Percentiles rank a stretch among this genome's conserved stretches.
Conservation (phyloP, 2,888 invertebrate species). For the Cactoblastis cactorum region DNA sequence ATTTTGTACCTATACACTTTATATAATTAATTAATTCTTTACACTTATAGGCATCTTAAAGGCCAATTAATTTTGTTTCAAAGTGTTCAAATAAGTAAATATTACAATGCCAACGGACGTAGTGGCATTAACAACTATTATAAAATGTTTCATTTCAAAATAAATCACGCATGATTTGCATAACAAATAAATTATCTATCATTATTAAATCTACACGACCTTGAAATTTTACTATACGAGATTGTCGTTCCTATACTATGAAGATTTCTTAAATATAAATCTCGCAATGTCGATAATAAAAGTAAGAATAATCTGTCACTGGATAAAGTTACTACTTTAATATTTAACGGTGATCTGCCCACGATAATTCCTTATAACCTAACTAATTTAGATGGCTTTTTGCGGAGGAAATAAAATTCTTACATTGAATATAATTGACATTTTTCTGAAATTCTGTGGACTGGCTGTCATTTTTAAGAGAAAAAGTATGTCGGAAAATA, state of each 20-base stretch:
- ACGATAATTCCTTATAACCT: neutral
- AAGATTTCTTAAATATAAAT: too few species aligned
- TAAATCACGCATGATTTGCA: conserved; percentile 2
- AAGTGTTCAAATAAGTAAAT: neutral
- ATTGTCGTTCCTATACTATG: neutral
- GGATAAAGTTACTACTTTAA: too few species aligned
- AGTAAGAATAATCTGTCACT: too few species aligned
- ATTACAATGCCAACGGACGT: neutral
- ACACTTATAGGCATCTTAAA: too few species aligned
- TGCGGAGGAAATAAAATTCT: neutral
- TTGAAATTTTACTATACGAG: neutral
- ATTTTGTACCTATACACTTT: too few species aligned
- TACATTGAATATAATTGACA: neutral
- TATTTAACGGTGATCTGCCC: conserved; percentile 6
- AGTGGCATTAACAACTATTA: neutral
- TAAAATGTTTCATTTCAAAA: conserved; percentile 4
- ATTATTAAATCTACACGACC: neutral
- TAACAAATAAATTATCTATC: conserved; percentile 7
- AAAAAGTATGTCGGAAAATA: neutral
- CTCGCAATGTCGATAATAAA: too few species aligned
- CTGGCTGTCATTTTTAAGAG: neutral
- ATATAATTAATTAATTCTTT: too few species aligned
- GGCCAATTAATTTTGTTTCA: neutral
- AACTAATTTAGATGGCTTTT: neutral
- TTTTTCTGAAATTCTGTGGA: neutral